A percentile compares a stretch with the other conserved stretches of the same genome.
Conservation (phyloP, 2,797 vertebrate species). For the Staurois parvus region DNA sequence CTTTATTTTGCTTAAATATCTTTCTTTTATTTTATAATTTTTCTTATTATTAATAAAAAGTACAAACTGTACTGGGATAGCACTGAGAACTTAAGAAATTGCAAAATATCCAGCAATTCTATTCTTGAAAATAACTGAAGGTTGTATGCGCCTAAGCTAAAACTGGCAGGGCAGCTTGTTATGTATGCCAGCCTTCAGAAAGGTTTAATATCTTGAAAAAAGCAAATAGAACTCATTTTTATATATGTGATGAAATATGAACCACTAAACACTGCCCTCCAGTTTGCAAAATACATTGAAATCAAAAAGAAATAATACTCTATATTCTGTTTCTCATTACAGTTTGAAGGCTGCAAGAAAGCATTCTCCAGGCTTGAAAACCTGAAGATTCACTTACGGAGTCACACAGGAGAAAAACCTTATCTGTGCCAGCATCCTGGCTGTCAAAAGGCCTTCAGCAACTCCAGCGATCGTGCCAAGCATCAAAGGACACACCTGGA, state of each 20-base stretch:
- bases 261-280: constrained; percentile 7
- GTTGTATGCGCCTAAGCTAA: constrained; percentile 15
- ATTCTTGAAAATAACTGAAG: constrained; percentile 40
- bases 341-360: constrained; percentile 97
- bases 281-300: constrained; percentile 23
- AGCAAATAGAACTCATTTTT: constrained; percentile 33
- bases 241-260: constrained; percentile 17
- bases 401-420: constrained; percentile 96
- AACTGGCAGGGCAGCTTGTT: constrained; percentile 12
- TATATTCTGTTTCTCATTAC: constrained; percentile 65
- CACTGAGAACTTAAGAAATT: constrained; percentile 12
- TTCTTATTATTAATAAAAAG: not conserved
- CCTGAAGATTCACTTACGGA: constrained; percentile 96
- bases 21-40: not conserved
- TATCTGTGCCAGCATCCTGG: constrained; percentile 93
- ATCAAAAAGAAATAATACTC: constrained; percentile 24
- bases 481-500: constrained; percentile 97
- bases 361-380: constrained; percentile 97
- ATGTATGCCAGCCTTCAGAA: constrained; percentile 15
- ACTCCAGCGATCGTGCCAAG: constrained; percentile 97
- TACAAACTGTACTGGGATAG: constrained; percentile 9
- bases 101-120: constrained; percentile 17
- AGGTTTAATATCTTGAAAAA: constrained; percentile 36
- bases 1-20: not conserved
- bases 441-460: constrained; percentile 97